Evolutionary conservation across 2,113 vertebrate species (phyloP).

Genomic region (Athene noctua): DNA sequence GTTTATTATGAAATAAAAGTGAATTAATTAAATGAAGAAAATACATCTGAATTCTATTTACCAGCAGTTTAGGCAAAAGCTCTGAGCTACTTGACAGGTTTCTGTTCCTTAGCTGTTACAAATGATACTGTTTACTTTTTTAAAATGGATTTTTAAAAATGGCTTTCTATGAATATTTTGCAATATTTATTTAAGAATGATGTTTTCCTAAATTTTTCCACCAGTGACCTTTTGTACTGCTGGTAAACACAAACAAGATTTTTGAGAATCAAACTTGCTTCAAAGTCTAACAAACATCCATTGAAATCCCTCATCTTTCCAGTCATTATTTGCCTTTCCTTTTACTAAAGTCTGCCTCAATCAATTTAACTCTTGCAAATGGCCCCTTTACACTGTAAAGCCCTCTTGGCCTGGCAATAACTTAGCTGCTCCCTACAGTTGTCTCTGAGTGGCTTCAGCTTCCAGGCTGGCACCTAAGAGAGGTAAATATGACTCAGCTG

Average conservation of each 20-base stretch:
- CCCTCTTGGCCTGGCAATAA: neutral
- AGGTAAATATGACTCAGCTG: neutral
- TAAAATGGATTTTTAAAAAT: neutral
- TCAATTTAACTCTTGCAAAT: neutral
- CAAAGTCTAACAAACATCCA: neutral
- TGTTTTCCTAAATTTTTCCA: neutral
- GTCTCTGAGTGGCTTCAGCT: neutral
- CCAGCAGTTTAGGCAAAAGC: neutral
- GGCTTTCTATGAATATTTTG: neutral
- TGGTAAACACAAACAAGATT: neutral
- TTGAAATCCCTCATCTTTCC: neutral
- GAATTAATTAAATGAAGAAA: neutral
- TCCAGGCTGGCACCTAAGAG: neutral
- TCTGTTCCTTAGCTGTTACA: neutral
- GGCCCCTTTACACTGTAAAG: neutral
- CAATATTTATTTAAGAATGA: neutral
- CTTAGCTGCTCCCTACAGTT: neutral
- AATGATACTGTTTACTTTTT: neutral
- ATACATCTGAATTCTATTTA: neutral
- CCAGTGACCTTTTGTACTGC: neutral
- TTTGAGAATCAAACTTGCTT: neutral
- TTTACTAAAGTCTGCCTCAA: neutral
- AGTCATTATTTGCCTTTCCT: neutral
- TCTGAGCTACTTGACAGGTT: neutral
- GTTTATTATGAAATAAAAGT: neutral